phyloP scores from a whole-genome alignment of 2,888 invertebrate species.

The Escarpia spicata region DNA sequence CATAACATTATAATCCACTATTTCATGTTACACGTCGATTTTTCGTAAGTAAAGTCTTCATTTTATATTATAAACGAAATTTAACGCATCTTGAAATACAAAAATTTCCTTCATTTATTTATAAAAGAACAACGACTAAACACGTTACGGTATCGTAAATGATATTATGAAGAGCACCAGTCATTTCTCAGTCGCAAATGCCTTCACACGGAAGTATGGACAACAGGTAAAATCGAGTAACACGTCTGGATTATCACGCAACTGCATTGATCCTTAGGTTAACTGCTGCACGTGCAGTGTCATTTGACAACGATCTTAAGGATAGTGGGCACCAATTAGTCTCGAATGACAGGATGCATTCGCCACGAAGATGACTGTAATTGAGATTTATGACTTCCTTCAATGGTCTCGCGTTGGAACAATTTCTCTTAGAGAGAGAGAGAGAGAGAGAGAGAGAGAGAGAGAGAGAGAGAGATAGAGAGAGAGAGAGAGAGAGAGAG shows the following conservation, averaged over 20 bases:
- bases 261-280: background rate
- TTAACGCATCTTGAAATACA: background rate
- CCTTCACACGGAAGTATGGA: background rate
- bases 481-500: conserved; percentile 13
- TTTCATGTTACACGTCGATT: no score
- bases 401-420: background rate
- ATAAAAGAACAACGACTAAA: background rate
- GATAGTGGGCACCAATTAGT: background rate
- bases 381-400: background rate
- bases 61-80: no score
- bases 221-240: background rate
- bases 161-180: background rate
- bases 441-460: background rate
- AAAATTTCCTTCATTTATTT: background rate
- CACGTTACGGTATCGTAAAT: background rate
- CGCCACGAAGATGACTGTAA: background rate
- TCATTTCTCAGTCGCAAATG: background rate
- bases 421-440: background rate
- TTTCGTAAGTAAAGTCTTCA: no score
- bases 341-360: background rate
- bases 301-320: background rate
- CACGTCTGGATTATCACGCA: background rate
- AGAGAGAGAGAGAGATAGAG: background rate
- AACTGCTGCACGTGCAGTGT: background rate
- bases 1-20: no score